Conservation (phyloP, 2,888 invertebrate species). For the Catocala fraxini region DNA sequence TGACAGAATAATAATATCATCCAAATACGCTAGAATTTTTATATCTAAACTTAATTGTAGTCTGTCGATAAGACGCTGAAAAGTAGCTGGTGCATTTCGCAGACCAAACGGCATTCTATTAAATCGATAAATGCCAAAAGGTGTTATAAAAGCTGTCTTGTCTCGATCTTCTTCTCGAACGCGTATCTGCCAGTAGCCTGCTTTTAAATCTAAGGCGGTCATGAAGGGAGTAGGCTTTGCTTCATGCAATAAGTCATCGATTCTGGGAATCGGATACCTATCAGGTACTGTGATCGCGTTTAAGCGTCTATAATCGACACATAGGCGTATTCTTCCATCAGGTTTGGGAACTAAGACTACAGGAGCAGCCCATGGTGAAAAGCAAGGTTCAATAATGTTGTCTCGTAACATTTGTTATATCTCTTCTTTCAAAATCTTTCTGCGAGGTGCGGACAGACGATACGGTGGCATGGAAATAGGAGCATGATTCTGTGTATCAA, state of each 20-base stretch:
- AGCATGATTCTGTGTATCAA: background rate
- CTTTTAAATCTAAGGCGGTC: background rate
- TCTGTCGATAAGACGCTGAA: too few relatives aligned
- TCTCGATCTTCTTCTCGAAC: slow-evolving; percentile 1
- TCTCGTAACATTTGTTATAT: slow-evolving; percentile 11
- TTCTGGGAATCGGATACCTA: background rate
- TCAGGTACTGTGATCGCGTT: background rate
- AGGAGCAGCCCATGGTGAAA: slow-evolving; percentile 6
- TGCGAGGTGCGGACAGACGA: background rate
- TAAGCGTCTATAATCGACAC: slow-evolving; percentile 6
- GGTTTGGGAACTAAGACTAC: background rate
- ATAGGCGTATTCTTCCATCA: background rate
- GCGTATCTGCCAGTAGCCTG: slow-evolving; percentile 6
- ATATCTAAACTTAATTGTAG: too few relatives aligned
- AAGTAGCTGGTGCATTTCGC: too few relatives aligned
- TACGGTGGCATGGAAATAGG: slow-evolving; percentile 9
- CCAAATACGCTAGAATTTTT: too few relatives aligned
- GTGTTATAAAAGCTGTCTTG: slow-evolving; percentile 2
- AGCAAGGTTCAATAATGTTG: slow-evolving; percentile 2
- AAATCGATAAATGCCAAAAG: slow-evolving; percentile 3
- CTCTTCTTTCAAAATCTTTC: background rate
- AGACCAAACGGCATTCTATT: background rate
- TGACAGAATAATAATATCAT: too few relatives aligned
- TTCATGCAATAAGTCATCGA: slow-evolving; percentile 2
- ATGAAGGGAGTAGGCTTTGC: slow-evolving; percentile 1